Evolutionary conservation across 2,888 invertebrate species (phyloP).

Genomic region (Cartodere bifasciata): DNA sequence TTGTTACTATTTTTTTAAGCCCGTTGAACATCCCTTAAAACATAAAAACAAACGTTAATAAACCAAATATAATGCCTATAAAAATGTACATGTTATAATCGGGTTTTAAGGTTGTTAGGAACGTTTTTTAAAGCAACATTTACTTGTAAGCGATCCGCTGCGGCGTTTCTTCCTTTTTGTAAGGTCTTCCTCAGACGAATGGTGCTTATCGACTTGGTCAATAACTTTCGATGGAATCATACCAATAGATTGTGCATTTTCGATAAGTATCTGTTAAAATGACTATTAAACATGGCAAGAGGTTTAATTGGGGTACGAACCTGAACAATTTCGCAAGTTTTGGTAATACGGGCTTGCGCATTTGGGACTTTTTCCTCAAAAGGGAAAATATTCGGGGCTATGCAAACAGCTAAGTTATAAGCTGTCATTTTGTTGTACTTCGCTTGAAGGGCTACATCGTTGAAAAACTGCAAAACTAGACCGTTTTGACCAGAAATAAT

Average conservation of each 20-base stretch:
- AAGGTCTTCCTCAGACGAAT: constrained; percentile 33
- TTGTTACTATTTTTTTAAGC: constrained; percentile 64
- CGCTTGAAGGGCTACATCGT: constrained; percentile 54
- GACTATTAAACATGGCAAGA: constrained; percentile 9
- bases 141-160: constrained; percentile 79
- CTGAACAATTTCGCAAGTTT: constrained; percentile 59
- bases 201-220: constrained; percentile 31
- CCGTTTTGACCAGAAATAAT: too few relatives aligned
- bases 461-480: constrained; percentile 44
- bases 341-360: constrained; percentile 45
- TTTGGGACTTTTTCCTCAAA: constrained; percentile 41
- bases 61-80: constrained; percentile 9
- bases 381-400: constrained; percentile 81
- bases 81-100: too few relatives aligned
- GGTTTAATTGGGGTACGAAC: constrained; percentile 29
- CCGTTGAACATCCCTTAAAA: constrained; percentile 58
- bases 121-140: constrained; percentile 20
- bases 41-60: constrained; percentile 8
- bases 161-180: constrained; percentile 62
- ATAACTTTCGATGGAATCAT: constrained; percentile 49
- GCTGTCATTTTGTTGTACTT: constrained; percentile 71
- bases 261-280: constrained; percentile 56
- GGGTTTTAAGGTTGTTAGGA: constrained; percentile 3
- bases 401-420: constrained; percentile 71
- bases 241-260: constrained; percentile 64